phyloP scores from a whole-genome alignment of 2,797 vertebrate species.

The Acanthornis magna region DNA sequence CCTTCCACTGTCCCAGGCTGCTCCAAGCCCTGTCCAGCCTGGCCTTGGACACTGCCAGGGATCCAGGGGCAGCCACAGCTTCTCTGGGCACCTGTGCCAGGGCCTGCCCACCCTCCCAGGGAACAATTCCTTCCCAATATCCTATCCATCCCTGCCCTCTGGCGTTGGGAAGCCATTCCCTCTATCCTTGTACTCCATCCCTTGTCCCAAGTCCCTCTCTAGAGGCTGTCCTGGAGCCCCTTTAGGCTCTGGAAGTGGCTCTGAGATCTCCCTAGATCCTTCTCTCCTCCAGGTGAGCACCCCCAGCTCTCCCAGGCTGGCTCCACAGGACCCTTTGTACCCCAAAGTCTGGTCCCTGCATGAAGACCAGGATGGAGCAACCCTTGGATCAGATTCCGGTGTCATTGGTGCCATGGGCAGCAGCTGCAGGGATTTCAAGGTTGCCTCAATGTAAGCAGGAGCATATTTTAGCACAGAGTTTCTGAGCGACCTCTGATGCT shows the following conservation, averaged over 20 bases:
- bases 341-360: neutral
- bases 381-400: rapidly evolving
- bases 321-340: neutral
- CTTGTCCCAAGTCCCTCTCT: neutral
- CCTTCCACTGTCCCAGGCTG: rapidly evolving
- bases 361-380: neutral
- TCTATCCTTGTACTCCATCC: neutral
- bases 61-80: neutral
- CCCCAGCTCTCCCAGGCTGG: neutral
- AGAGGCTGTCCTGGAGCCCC: neutral
- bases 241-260: rapidly evolving
- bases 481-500: constrained; percentile 27
- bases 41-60: neutral
- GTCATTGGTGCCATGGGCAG: rapidly evolving
- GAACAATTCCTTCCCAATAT: rapidly evolving
- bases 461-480: constrained; percentile 32
- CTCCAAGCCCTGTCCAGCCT: rapidly evolving
- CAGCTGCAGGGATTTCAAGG: neutral
- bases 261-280: neutral
- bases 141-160: neutral
- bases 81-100: neutral
- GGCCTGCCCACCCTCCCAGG: rapidly evolving
- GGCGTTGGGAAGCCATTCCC: neutral
- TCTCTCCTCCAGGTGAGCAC: neutral
- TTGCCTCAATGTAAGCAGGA: neutral